Conservation (phyloP, 2,888 invertebrate genomes). For the Yponomeuta evonymella region DNA sequence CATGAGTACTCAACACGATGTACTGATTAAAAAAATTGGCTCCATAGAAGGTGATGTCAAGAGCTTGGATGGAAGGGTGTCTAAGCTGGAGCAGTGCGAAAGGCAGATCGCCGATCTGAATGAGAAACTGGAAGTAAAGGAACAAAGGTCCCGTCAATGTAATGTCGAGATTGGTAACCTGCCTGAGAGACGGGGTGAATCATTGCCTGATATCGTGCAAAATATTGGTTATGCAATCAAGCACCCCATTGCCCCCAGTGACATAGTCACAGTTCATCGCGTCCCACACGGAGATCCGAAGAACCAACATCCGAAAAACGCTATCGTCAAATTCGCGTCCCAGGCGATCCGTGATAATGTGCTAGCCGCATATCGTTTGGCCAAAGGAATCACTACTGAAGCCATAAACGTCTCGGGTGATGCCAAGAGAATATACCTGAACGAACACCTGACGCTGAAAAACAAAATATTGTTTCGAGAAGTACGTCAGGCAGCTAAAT, state of each 20-base stretch:
- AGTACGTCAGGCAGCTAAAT: too few relatives aligned
- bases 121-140: background rate
- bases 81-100: background rate
- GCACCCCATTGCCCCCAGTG: background rate
- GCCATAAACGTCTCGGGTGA: too few relatives aligned
- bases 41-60: background rate
- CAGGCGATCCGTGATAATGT: too few relatives aligned
- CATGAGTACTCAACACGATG: background rate
- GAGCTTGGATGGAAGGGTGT: background rate
- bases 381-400: too few relatives aligned
- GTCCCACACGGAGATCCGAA: background rate
- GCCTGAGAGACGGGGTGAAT: background rate
- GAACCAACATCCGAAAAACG: background rate
- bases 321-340: too few relatives aligned
- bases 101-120: background rate
- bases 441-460: too few relatives aligned
- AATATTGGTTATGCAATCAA: background rate
- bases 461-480: too few relatives aligned
- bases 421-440: too few relatives aligned
- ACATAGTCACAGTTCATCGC: background rate
- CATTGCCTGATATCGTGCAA: background rate
- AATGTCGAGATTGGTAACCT: background rate
- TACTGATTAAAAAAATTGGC: background rate
- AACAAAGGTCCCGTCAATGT: background rate
- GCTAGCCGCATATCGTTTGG: too few relatives aligned